Conservation (phyloP, 2,888 invertebrate genomes). For the Aphrophora alni region DNA sequence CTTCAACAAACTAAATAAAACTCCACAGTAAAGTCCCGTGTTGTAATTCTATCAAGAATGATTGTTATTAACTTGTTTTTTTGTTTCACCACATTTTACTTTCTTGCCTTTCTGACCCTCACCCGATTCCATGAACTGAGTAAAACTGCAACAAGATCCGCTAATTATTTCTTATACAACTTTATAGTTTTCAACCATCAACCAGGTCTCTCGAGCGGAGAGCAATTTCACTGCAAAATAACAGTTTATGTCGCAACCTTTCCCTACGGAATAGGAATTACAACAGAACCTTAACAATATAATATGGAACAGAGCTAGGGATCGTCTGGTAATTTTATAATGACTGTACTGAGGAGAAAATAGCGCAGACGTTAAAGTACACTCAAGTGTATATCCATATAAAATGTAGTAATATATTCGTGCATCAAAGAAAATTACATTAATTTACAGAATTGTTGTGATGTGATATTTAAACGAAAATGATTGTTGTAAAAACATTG, state of each 20-base stretch:
- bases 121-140: neutral
- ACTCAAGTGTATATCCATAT: too few relatives aligned
- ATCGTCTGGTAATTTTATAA: neutral
- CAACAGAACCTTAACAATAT: neutral
- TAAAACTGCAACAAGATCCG: neutral
- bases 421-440: too few relatives aligned
- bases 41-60: too few relatives aligned
- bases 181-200: neutral
- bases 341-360: too few relatives aligned
- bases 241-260: neutral
- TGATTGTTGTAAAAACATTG: too few relatives aligned
- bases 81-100: neutral
- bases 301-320: neutral
- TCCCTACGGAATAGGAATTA: neutral
- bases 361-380: too few relatives aligned
- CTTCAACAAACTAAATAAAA: too few relatives aligned
- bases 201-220: slow-evolving; percentile 1
- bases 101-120: neutral
- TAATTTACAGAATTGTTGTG: too few relatives aligned
- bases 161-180: neutral
- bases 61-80: too few relatives aligned
- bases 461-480: too few relatives aligned
- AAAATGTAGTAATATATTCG: too few relatives aligned
- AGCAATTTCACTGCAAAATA: neutral
- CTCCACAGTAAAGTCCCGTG: too few relatives aligned